Conservation (phyloP, 2,113 vertebrate species). For the Pseudorectes ferrugineus region DNA sequence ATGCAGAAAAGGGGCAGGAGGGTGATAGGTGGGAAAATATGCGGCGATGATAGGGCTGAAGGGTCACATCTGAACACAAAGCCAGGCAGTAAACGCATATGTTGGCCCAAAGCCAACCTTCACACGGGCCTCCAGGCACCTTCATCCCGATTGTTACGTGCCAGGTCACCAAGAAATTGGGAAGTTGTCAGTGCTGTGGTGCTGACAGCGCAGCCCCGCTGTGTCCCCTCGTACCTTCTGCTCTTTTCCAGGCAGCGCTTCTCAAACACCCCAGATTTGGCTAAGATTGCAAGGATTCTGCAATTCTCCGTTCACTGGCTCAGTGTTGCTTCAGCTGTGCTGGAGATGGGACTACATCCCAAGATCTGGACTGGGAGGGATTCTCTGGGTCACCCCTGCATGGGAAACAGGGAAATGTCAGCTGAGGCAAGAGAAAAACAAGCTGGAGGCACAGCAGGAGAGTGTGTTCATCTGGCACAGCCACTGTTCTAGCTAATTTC, state of each 20-base stretch:
- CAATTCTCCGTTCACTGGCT: neutral
- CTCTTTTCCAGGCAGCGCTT: fast-evolving
- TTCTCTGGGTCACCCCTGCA: neutral
- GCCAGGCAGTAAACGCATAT: neutral
- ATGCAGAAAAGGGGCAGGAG: neutral
- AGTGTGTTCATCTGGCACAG: neutral
- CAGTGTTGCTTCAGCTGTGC: neutral
- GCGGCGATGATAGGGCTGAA: fast-evolving
- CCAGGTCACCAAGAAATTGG: neutral
- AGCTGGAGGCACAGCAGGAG: neutral
- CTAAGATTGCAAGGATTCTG: neutral
- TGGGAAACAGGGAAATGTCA: neutral
- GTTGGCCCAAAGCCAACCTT: neutral
- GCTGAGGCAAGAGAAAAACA: neutral
- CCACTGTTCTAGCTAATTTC: neutral
- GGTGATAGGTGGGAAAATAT: fast-evolving
- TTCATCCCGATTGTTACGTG: fast-evolving
- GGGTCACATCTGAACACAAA: neutral
- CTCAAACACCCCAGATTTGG: neutral
- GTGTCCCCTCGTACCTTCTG: neutral
- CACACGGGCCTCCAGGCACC: neutral
- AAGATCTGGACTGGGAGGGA: neutral
- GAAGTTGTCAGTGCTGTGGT: fast-evolving
- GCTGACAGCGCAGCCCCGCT: neutral
- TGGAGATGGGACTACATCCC: neutral